Conservation (phyloP, 2,113 vertebrate genomes). For the Leiothrix lutea region DNA sequence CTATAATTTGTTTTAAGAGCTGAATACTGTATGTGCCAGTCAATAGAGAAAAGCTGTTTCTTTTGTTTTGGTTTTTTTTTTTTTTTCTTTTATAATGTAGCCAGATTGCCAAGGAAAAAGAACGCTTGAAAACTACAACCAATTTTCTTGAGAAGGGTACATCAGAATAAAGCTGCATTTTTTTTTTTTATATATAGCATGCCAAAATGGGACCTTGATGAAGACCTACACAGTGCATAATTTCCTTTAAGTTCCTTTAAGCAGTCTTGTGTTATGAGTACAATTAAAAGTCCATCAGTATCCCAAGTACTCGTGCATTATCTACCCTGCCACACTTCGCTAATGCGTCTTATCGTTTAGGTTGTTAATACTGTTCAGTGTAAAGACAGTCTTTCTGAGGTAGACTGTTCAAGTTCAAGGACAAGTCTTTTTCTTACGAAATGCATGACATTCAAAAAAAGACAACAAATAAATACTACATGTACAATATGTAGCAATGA, state of each 20-base stretch:
- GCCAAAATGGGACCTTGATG: constrained; percentile 79
- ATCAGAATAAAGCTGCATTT: constrained; percentile 69
- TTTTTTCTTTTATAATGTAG: constrained; percentile 32
- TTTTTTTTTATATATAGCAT: constrained; percentile 52
- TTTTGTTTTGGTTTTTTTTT: background rate
- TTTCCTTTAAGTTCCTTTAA: constrained; percentile 80
- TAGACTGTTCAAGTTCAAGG: constrained; percentile 96
- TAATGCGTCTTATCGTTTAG: constrained; percentile 82
- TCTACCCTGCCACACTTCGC: constrained; percentile 80
- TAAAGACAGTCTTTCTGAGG: constrained; percentile 97
- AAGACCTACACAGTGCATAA: constrained; percentile 86
- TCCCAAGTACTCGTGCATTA: constrained; percentile 82
- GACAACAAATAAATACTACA: constrained; percentile 98
- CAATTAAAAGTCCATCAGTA: constrained; percentile 82
- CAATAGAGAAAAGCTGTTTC: constrained; percentile 44
- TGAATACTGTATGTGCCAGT: constrained; percentile 65
- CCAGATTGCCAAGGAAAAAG: constrained; percentile 72
- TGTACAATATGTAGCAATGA: constrained; percentile 99
- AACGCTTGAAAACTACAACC: constrained; percentile 62
- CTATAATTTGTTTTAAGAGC: constrained; percentile 72
- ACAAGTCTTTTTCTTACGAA: constrained; percentile 86
- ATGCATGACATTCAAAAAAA: constrained; percentile 98
- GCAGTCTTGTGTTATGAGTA: constrained; percentile 81
- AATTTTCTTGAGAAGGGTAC: constrained; percentile 60
- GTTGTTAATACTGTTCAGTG: constrained; percentile 90